These are phyloP conservation scores for Caenorhabditis macrosperma DNA, from an alignment of 2,888 invertebrate genomes.

Conservation along the genomic window DNA sequence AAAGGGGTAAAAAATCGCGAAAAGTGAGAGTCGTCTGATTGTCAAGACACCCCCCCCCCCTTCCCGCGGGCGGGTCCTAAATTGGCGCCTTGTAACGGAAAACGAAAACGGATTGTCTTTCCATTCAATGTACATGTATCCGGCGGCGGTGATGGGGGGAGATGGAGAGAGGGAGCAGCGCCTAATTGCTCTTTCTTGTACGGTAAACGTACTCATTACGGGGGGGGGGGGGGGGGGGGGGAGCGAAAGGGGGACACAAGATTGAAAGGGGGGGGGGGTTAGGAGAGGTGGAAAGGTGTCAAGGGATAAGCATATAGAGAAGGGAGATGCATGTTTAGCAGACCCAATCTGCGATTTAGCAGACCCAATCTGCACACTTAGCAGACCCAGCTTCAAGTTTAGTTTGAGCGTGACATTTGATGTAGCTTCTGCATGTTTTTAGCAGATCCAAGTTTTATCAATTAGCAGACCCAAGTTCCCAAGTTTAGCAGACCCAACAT, in stretches of 20 bases:
- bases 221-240: conserved; percentile 2
- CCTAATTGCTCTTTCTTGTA: conserved; percentile 53
- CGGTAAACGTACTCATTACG: conserved; percentile 37
- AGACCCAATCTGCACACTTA: too few species aligned
- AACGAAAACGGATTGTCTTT: not conserved
- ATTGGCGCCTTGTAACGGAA: conserved; percentile 3
- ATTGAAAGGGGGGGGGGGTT: conserved; percentile 12
- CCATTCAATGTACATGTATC: not conserved
- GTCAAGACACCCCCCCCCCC: not conserved
- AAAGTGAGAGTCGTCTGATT: not conserved
- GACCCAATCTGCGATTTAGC: too few species aligned
- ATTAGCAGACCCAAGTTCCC: too few species aligned
- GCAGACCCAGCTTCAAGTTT: too few species aligned
- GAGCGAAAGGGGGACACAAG: conserved; percentile 25
- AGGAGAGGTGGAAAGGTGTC: conserved; percentile 23
- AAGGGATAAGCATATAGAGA: too few species aligned
- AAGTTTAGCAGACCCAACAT: too few species aligned
- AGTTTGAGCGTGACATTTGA: too few species aligned
- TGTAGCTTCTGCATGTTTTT: too few species aligned
- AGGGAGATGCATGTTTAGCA: too few species aligned
- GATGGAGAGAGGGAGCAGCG: too few species aligned
- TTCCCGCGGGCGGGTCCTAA: not conserved
- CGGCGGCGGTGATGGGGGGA: not conserved
- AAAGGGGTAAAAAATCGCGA: not conserved
- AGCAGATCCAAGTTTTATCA: too few species aligned